Conservation (phyloP, 2,113 vertebrate genomes). For the Lophius piscatorius region DNA sequence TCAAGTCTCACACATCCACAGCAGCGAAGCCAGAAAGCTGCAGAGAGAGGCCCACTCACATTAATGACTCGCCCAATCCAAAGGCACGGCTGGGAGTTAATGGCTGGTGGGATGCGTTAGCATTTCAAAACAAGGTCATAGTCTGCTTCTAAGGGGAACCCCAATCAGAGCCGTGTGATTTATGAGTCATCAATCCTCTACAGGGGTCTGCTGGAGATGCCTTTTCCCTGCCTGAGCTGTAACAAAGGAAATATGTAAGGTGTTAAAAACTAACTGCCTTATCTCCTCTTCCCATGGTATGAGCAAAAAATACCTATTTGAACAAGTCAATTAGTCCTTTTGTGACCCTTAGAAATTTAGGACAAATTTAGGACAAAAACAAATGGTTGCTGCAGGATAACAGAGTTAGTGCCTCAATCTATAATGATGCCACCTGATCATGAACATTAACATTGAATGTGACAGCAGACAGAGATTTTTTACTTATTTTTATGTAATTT, state of each 20-base stretch:
- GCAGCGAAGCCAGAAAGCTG: slow-evolving; percentile 27
- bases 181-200: slow-evolving; percentile 53
- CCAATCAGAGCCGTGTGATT: slow-evolving; percentile 56
- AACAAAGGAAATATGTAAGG: slow-evolving; percentile 58
- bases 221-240: slow-evolving; percentile 21
- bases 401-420: no score
- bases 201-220: slow-evolving; percentile 30
- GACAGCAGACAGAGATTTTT: not conserved
- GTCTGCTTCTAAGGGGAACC: slow-evolving; percentile 41
- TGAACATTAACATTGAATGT: not conserved
- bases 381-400: no score
- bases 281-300: slow-evolving; percentile 29
- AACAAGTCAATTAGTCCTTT: slow-evolving; percentile 27
- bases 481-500: no score
- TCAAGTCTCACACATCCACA: slow-evolving; percentile 36
- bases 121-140: slow-evolving; percentile 61
- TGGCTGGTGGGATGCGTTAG: slow-evolving; percentile 34
- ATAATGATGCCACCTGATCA: not conserved
- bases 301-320: slow-evolving; percentile 24
- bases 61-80: slow-evolving; percentile 54
- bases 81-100: slow-evolving; percentile 48
- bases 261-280: slow-evolving; percentile 41
- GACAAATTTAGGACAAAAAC: slow-evolving; percentile 23
- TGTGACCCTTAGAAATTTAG: slow-evolving; percentile 3
- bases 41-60: slow-evolving; percentile 18